phyloP scores from a whole-genome alignment of 2,113 vertebrate species.

The Lepidothrix coronata region DNA sequence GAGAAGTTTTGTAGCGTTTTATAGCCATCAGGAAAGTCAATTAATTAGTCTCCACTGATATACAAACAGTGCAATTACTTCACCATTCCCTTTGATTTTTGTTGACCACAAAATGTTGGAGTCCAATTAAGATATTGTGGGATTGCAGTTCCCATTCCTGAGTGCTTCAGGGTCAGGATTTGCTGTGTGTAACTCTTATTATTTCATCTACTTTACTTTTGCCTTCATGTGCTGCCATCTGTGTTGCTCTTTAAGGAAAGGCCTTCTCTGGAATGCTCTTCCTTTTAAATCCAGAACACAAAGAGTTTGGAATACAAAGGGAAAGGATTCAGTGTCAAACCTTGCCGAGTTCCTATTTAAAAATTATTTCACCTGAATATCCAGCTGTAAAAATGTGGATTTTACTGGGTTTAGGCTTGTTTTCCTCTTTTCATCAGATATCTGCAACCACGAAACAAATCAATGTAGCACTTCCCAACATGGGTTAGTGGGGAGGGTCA shows the following conservation, averaged over 20 bases:
- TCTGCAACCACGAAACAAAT: not conserved
- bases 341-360: not conserved
- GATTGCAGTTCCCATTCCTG: not conserved
- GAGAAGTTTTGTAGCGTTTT: constrained; percentile 21
- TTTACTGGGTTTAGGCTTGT: not conserved
- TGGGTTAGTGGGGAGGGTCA: not conserved
- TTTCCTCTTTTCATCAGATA: not conserved
- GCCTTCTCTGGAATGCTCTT: not conserved
- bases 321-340: not conserved
- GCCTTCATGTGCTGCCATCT: not conserved
- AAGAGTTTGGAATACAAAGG: not conserved
- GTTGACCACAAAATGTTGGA: constrained; percentile 2
- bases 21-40: constrained; percentile 51
- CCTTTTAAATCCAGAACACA: not conserved
- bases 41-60: constrained; percentile 4
- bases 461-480: not conserved
- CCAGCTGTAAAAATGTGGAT: not conserved
- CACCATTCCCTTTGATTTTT: not conserved
- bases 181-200: not conserved
- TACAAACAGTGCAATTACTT: constrained; percentile 14
- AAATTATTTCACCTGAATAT: not conserved
- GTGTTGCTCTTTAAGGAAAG: not conserved
- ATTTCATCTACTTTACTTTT: not conserved
- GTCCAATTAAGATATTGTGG: not conserved
- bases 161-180: not conserved